Base-by-base conservation (phyloP, 1,140 invertebrate genomes). In the Zaprionus nigranus region DNA sequence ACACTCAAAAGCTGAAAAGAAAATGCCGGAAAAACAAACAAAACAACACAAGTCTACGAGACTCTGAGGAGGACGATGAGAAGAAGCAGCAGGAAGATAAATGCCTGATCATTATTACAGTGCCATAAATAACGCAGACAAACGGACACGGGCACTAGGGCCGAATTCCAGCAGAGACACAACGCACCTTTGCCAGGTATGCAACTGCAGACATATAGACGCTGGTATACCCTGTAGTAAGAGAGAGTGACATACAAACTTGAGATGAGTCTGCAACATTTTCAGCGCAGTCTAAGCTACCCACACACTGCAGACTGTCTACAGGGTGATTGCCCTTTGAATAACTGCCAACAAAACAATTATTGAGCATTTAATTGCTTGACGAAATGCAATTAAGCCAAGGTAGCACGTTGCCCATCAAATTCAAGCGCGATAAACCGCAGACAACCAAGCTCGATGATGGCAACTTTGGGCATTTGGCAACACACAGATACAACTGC, bases 331-430 rank as follows among this genome's bases (percentile, higher is more conserved):
- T 64, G 49, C 63, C 75, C 78, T 83, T 85, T 83, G 85, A 88
- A 88, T 88, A 88, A 88, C 85, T 90, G 84, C 75, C 75, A 81
- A 88, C 85, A 88, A 88, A 88, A 88, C 84, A 88, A 88, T 88
- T 88, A 88, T 88, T 88, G 84, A 88, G 84, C 85, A 81, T 88
- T 88, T 88, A 88, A 88, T 90, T 88, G 81, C 84, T 90, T 75
- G 81, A 90, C 84, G 84, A 80, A 88, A 90, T 90, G 85, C 90
- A 88, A 88, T 88, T 88, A 88, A 88, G 84, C 79, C 64, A 88
- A 90, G 85, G 78, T 85, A 88, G 81, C 81, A 88, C 85, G 84
- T 83, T 56, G 67, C 38, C 63, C 58, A 49, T 30, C 54, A 72
- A 63, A 49, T 58, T 57, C 43, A 59, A 30, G 61, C 56, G 57